phyloP scores from a whole-genome alignment of 2,797 vertebrate species.

The Amblyraja radiata region DNA sequence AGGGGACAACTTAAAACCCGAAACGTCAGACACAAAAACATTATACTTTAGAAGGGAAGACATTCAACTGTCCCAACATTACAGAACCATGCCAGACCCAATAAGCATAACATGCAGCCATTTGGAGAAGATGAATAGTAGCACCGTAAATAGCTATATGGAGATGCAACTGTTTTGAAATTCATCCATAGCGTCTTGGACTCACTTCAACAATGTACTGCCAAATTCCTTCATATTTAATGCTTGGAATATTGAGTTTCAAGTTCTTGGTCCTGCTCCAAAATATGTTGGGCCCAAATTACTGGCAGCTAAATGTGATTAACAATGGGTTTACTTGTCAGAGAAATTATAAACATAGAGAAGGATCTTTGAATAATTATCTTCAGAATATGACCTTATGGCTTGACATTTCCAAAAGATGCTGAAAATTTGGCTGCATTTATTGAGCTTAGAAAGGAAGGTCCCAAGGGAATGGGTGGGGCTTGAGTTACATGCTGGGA shows the following conservation, averaged over 20 bases:
- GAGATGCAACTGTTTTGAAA: slow-evolving; percentile 35
- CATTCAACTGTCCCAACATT: background rate
- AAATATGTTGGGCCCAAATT: slow-evolving; percentile 9
- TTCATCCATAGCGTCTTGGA: background rate
- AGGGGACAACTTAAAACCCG: background rate
- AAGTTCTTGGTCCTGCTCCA: background rate
- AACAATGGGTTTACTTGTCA: slow-evolving; percentile 32
- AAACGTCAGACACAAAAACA: background rate
- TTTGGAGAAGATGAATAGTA: background rate
- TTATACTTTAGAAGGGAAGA: background rate
- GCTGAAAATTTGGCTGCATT: background rate
- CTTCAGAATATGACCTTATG: slow-evolving; percentile 28
- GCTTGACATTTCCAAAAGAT: slow-evolving; percentile 20
- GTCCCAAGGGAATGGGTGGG: background rate
- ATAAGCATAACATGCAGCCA: background rate
- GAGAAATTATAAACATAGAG: slow-evolving; percentile 21
- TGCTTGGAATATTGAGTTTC: slow-evolving; percentile 18
- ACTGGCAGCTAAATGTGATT: slow-evolving; percentile 11
- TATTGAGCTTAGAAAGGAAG: background rate
- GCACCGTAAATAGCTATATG: slow-evolving; percentile 14
- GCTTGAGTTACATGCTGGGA: background rate
- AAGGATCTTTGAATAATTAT: slow-evolving; percentile 29
- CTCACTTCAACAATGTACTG: background rate
- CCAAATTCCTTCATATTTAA: slow-evolving; percentile 32
- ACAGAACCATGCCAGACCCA: background rate